These are phyloP conservation scores for Arnoldichthys spilopterus DNA, from an alignment of 2,797 vertebrate species.

Conservation along the genomic window DNA sequence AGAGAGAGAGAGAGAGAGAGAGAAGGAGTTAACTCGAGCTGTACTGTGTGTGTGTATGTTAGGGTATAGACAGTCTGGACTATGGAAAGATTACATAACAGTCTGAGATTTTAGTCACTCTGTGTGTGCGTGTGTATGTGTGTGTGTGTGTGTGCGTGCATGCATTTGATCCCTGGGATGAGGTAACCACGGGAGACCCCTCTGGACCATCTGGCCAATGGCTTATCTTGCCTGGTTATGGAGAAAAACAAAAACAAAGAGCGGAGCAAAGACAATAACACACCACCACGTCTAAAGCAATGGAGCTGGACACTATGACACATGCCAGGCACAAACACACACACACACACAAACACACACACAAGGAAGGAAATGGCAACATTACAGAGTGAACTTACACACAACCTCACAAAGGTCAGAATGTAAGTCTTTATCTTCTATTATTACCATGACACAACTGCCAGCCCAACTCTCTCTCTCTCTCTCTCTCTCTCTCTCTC, in stretches of 20 bases:
- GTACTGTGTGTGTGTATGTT: slow-evolving; percentile 67
- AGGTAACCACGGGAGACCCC: slow-evolving; percentile 68
- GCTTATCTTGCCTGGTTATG: slow-evolving; percentile 77
- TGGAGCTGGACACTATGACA: slow-evolving; percentile 22
- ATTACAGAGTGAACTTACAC: background rate
- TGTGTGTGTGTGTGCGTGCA: slow-evolving; percentile 48
- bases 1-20: background rate
- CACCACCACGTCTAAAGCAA: slow-evolving; percentile 34
- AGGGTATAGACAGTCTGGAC: slow-evolving; percentile 68
- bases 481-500: too few relatives aligned
- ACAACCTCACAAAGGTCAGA: background rate
- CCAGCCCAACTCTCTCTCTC: too few relatives aligned
- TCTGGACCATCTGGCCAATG: slow-evolving; percentile 79
- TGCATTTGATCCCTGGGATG: slow-evolving; percentile 59
- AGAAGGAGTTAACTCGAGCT: background rate
- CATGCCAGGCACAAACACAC: slow-evolving; percentile 43
- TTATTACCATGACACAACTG: too few relatives aligned
- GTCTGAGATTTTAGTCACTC: slow-evolving; percentile 72
- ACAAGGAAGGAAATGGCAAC: background rate
- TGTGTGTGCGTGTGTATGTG: slow-evolving; percentile 62
- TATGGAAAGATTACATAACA: slow-evolving; percentile 79
- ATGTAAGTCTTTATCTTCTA: background rate
- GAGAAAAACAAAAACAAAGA: slow-evolving; percentile 55
- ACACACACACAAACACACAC: slow-evolving; percentile 59
- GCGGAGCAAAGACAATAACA: slow-evolving; percentile 50